Conservation (phyloP, 2,113 vertebrate species). For the Microtus oregoni region DNA sequence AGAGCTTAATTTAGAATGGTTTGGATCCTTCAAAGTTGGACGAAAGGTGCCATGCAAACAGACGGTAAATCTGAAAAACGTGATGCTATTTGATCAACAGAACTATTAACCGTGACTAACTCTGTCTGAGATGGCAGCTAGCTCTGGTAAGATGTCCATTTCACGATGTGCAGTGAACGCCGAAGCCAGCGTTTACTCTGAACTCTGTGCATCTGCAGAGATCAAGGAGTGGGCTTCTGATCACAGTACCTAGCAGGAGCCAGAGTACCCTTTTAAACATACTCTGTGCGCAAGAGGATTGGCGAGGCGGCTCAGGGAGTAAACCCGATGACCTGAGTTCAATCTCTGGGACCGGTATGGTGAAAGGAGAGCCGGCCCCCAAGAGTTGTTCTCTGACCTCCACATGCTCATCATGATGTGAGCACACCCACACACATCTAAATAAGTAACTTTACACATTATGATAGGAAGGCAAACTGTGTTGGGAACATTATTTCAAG, state of each 20-base stretch:
- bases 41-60: conserved; percentile 17
- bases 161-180: background rate
- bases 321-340: background rate
- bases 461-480: background rate
- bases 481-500: too few relatives aligned
- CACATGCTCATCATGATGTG: background rate
- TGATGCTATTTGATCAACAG: conserved; percentile 45
- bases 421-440: background rate
- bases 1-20: conserved; percentile 68
- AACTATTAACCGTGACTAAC: background rate
- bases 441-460: background rate
- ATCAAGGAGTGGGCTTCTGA: conserved; percentile 10
- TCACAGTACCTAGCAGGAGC: background rate
- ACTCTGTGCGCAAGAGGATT: background rate
- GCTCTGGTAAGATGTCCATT: background rate
- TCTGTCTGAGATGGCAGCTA: background rate
- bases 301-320: background rate
- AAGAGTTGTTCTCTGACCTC: background rate
- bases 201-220: background rate
- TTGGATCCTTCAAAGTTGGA: conserved; percentile 49
- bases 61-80: conserved; percentile 29
- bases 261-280: background rate
- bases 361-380: background rate
- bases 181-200: background rate
- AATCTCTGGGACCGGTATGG: background rate